Evolutionary conservation across 2,888 invertebrate species (phyloP).

Genomic region (Piscicola geometra): DNA sequence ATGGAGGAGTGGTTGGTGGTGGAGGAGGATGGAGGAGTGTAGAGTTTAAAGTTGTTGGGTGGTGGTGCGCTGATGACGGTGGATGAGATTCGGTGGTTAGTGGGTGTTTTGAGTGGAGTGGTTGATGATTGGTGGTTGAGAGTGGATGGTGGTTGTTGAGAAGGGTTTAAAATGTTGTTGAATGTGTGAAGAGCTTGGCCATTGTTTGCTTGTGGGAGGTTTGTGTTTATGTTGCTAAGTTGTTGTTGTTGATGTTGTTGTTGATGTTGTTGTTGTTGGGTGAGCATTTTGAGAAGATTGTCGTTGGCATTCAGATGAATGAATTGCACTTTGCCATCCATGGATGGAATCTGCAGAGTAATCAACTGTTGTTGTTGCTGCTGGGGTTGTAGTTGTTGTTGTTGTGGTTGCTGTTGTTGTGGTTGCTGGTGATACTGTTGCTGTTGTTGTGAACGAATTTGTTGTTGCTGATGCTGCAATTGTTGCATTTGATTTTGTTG

Average conservation of each 20-base stretch:
- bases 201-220: not conserved
- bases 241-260: conserved; percentile 2
- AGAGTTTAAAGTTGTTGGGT: not conserved
- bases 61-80: no score
- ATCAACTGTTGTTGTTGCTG: not conserved
- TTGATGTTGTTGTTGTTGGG: not conserved
- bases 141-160: not conserved
- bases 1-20: not conserved
- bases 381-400: conserved; percentile 11
- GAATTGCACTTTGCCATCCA: conserved; percentile 1
- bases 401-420: conserved; percentile 12
- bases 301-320: conserved; percentile 4
- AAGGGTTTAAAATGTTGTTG: not conserved
- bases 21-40: not conserved
- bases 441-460: conserved; percentile 4
- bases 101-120: not conserved
- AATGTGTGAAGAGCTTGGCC: not conserved
- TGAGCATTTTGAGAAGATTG: not conserved
- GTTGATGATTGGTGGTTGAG: not conserved
- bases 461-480: not conserved
- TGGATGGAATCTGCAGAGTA: not conserved
- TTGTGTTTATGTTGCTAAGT: not conserved
- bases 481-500: conserved; percentile 17
- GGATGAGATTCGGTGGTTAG: not conserved
- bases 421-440: not conserved